Evolutionary conservation across 2,888 invertebrate genomes (phyloP), one percentile per base, ranked within the genome.

Genomic region (Andrena chrysosceles): DNA sequence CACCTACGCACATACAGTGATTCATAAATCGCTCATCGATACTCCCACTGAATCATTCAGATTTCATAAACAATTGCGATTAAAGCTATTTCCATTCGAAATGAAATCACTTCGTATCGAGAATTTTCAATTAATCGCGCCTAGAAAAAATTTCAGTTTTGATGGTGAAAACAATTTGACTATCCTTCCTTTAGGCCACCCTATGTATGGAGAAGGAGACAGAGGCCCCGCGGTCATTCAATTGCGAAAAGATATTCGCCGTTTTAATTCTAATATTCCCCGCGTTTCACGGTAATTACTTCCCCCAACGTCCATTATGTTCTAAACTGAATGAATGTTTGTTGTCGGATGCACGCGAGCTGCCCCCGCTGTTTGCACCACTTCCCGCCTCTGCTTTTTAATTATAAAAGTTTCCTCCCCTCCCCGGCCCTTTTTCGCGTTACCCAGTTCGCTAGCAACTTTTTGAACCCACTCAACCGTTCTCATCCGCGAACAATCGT

Each of bases 231-330:
- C 13, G 42, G 4, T 42, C 42, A 42, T 42, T 42, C 42, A 42
- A 16, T 42, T 42, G 42, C 16, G 16, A 16, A 42, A 42, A 42
- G 16, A 42, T 42, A 16, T 42, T 42, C 42, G 42, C 42, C 16
- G 42, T 42, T 16, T 42, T 42, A 66, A 70, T 48, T 76, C 42
- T 56, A 56, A 76, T 64, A 70, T 76, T 75, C 69, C 49, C 26
- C 52, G 64, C 68, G 62, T 75, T 75, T 79, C 76, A 76, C 64
- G 79, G 67, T 79, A 81, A 86, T 83, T 84, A 81, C 80, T 84
- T 77, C 75, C 66, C 83, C 67, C 67, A 33, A 35, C 79, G 73
- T 69, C 54, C 75, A 69, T 79, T 78, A 67, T 52, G 76, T 31
- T 56, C 69, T 66, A 60, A 69, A 68, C 60, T 60, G 78, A 56